Evolutionary conservation across 2,888 invertebrate genomes (phyloP).

Genomic region (Lamellibrachia columna): DNA sequence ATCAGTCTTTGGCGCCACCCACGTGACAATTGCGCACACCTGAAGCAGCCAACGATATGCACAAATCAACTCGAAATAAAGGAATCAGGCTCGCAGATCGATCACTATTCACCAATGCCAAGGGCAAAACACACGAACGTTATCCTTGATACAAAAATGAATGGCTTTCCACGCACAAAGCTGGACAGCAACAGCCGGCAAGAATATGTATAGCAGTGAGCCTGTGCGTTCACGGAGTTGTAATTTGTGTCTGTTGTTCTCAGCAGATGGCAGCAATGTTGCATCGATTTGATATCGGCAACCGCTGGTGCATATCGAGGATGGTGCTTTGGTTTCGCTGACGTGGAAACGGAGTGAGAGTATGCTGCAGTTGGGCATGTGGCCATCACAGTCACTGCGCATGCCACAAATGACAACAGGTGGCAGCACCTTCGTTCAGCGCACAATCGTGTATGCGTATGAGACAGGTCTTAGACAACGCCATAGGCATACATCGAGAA

Average conservation of each 20-base stretch:
- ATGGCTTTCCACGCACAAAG: conserved; percentile 1
- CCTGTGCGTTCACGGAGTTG: background rate
- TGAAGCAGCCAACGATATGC: background rate
- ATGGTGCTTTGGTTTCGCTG: background rate
- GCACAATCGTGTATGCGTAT: background rate
- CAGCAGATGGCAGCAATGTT: background rate
- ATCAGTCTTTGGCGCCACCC: background rate
- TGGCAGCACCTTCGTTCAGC: background rate
- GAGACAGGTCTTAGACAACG: conserved; percentile 12
- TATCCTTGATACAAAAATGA: background rate
- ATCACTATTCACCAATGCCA: background rate
- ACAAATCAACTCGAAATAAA: background rate
- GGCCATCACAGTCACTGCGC: background rate
- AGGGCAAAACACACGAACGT: background rate
- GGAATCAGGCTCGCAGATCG: background rate
- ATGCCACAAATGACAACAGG: background rate
- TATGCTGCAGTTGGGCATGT: background rate
- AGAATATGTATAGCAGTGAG: background rate
- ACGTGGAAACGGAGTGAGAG: background rate
- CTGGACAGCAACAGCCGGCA: background rate
- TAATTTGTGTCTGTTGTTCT: conserved; percentile 1
- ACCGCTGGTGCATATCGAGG: conserved; percentile 3
- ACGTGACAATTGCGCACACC: background rate
- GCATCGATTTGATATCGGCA: background rate
- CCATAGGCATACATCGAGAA: background rate